Percentiles rank a stretch among this genome's conserved stretches.
phyloP scores from a whole-genome alignment of 1,140 invertebrate genomes.

The Saccostrea cuccullata region DNA sequence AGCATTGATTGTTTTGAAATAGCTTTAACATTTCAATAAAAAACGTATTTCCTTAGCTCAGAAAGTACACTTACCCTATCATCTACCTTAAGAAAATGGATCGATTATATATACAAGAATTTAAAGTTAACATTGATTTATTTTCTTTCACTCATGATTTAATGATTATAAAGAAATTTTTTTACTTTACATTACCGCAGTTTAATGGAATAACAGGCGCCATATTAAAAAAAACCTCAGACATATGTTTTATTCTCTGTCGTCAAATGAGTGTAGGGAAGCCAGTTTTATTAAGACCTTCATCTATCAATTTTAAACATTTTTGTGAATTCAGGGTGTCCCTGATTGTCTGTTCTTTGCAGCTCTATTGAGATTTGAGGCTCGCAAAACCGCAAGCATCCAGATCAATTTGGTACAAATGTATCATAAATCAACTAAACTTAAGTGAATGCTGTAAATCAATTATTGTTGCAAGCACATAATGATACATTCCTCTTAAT shows the following conservation, averaged over 20 bases:
- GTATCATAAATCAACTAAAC: neutral
- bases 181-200: too few relatives aligned
- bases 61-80: too few relatives aligned
- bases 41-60: too few relatives aligned
- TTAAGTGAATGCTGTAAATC: neutral
- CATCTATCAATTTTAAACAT: neutral
- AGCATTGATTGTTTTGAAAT: too few relatives aligned
- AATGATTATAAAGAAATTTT: too few relatives aligned
- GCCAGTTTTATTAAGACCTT: neutral
- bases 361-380: neutral
- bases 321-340: neutral
- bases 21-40: too few relatives aligned
- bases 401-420: constrained; percentile 1
- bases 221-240: neutral
- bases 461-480: neutral
- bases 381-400: constrained; percentile 28
- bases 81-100: too few relatives aligned
- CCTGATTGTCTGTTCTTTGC: neutral
- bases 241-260: neutral
- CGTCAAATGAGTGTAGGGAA: neutral
- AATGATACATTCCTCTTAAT: too few relatives aligned
- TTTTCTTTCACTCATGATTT: too few relatives aligned
- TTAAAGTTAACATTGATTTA: too few relatives aligned
- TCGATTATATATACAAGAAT: too few relatives aligned
- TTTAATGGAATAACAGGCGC: neutral